Conservation (phyloP, 2,888 invertebrate genomes). For the Serripes groenlandicus region DNA sequence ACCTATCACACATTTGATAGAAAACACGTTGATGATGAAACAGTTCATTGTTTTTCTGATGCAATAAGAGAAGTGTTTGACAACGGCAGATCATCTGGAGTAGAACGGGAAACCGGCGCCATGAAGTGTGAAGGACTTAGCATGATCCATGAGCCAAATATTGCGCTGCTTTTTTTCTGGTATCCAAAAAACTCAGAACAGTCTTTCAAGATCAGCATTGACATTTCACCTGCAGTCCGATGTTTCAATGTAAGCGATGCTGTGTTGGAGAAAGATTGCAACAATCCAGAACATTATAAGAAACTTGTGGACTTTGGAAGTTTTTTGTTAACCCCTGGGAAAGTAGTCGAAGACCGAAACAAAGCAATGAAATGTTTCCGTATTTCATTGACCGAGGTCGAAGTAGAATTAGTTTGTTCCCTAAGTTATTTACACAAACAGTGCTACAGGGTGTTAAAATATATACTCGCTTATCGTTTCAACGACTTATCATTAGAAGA, state of each 20-base stretch:
- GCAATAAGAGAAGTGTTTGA: not conserved
- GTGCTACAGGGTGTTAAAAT: not conserved
- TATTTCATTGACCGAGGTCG: not conserved
- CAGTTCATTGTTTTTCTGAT: not conserved
- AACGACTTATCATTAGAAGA: not conserved
- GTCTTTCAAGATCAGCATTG: not conserved
- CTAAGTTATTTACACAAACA: not conserved
- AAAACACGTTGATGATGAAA: not conserved
- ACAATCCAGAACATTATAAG: not conserved
- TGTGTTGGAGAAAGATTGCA: not conserved
- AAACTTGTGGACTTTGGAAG: not conserved
- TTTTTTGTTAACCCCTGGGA: not conserved
- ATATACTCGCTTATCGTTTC: not conserved
- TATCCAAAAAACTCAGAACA: not conserved
- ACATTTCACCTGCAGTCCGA: not conserved
- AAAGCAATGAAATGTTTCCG: not conserved
- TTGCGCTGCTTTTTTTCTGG: not conserved
- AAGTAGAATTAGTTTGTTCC: not conserved
- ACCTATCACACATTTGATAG: not conserved
- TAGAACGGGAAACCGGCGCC: not conserved
- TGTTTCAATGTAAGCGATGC: not conserved
- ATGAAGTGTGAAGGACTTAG: not conserved
- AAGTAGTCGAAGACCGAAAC: not conserved
- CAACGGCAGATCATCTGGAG: not conserved
- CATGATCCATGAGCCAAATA: not conserved